A percentile compares a stretch with the other conserved stretches of the same genome.
Evolutionary conservation across 2,888 invertebrate genomes (phyloP).

Genomic region (Eupithecia tripunctaria): DNA sequence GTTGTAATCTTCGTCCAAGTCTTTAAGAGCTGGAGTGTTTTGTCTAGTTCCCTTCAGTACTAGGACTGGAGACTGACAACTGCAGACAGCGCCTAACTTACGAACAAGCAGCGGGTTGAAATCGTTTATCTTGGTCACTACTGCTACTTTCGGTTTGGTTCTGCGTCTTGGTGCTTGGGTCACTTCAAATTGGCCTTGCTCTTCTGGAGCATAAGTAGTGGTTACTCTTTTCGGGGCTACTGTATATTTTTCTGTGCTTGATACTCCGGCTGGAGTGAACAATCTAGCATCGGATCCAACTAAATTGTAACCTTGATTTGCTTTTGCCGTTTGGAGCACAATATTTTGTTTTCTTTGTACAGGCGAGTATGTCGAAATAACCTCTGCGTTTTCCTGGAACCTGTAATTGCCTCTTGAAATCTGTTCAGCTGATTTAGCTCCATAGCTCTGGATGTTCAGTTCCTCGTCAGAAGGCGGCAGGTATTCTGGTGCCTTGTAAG

Average conservation of each 20-base stretch:
- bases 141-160: slow-evolving; percentile 80
- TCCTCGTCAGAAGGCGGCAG: slow-evolving; percentile 66
- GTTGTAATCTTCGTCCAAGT: slow-evolving; percentile 60
- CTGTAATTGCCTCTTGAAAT: slow-evolving; percentile 56
- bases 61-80: slow-evolving; percentile 86
- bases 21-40: slow-evolving; percentile 58
- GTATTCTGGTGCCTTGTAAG: slow-evolving; percentile 68
- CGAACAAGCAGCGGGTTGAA: slow-evolving; percentile 88
- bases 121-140: slow-evolving; percentile 88
- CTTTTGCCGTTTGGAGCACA: slow-evolving; percentile 71
- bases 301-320: slow-evolving; percentile 69
- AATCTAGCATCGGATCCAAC: slow-evolving; percentile 70
- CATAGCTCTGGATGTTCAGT: slow-evolving; percentile 58
- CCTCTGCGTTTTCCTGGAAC: slow-evolving; percentile 57
- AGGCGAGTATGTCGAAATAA: slow-evolving; percentile 54
- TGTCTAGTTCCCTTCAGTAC: slow-evolving; percentile 79
- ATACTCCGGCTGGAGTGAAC: slow-evolving; percentile 61
- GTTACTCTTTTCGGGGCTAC: slow-evolving; percentile 55
- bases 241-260: slow-evolving; percentile 60
- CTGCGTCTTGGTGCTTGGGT: slow-evolving; percentile 62
- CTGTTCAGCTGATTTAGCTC: slow-evolving; percentile 55
- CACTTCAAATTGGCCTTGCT: slow-evolving; percentile 73
- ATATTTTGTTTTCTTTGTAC: slow-evolving; percentile 68
- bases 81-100: slow-evolving; percentile 90
- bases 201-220: slow-evolving; percentile 66